Evolutionary conservation across 1,140 invertebrate genomes (phyloP).

Genomic region (Plutomurus gul): DNA sequence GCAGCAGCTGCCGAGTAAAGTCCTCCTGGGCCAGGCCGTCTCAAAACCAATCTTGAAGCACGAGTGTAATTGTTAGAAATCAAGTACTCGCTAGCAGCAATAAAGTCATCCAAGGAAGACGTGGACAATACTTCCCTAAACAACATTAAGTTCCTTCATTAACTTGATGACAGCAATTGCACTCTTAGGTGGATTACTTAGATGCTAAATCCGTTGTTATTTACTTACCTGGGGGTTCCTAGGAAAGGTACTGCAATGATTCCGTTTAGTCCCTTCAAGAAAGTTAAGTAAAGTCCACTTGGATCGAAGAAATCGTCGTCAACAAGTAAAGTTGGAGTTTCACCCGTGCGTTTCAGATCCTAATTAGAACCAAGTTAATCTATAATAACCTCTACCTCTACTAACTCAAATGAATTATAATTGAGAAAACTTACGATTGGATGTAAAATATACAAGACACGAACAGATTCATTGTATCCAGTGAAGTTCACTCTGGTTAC

Average conservation of each 20-base stretch:
- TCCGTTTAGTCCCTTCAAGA: constrained; percentile 58
- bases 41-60: constrained; percentile 77
- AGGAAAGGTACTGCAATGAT: constrained; percentile 85
- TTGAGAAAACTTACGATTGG: background rate
- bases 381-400: background rate
- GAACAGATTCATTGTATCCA: background rate
- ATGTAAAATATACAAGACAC: background rate
- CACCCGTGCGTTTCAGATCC: background rate
- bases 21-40: constrained; percentile 96
- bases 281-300: background rate
- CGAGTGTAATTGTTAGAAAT: constrained; percentile 80
- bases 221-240: constrained; percentile 77
- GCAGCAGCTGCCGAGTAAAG: constrained; percentile 86
- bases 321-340: background rate
- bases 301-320: constrained; percentile 13
- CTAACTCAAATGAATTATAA: background rate
- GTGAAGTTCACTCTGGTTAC: background rate
- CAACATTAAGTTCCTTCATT: background rate
- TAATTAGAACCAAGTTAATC: background rate
- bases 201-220: background rate
- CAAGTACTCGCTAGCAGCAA: constrained; percentile 89
- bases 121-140: constrained; percentile 92
- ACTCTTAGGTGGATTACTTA: too few relatives aligned
- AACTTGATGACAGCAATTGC: too few relatives aligned
- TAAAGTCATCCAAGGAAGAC: constrained; percentile 94